These are phyloP conservation scores for Adelognathus sp. DNA, from an alignment of 2,888 invertebrate species.

Conservation along the genomic window DNA sequence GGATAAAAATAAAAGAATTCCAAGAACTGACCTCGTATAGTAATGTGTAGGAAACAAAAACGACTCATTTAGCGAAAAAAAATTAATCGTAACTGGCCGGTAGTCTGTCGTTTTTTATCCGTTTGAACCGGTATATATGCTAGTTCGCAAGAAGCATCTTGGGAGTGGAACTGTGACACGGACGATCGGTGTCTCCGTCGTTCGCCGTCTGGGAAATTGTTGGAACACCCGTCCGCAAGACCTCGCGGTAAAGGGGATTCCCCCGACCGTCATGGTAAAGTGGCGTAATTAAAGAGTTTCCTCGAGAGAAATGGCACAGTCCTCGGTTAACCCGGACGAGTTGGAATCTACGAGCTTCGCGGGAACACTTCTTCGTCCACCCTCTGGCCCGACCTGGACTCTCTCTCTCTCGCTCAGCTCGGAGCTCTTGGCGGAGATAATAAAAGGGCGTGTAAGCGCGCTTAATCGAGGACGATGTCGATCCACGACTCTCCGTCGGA, in stretches of 20 bases:
- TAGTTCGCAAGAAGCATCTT: conserved; percentile 1
- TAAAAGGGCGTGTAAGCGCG: conserved; percentile 26
- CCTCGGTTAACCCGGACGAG: conserved; percentile 40
- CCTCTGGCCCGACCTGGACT: neutral
- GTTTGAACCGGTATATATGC: conserved; percentile 8
- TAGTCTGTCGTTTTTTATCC: conserved; percentile 2
- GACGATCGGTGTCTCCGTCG: conserved; percentile 5
- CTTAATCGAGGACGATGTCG: conserved; percentile 18
- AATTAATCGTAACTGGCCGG: conserved; percentile 31
- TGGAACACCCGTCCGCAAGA: conserved; percentile 30
- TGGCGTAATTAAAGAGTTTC: conserved; percentile 61
- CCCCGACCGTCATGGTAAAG: conserved; percentile 49
- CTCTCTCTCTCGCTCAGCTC: neutral
- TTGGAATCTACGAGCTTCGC: conserved; percentile 51
- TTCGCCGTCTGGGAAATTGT: conserved; percentile 44
- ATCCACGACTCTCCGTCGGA: neutral
- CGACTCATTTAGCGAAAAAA: neutral
- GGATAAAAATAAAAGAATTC: neutral
- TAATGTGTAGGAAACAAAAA: neutral
- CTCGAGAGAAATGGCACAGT: conserved; percentile 44
- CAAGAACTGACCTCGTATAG: neutral
- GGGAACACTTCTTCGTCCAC: conserved; percentile 13
- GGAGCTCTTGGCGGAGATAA: conserved; percentile 14
- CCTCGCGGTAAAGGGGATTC: conserved; percentile 51
- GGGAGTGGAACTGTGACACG: neutral